Conservation (phyloP, 2,113 vertebrate species). For the Forbesichthys agassizii region DNA sequence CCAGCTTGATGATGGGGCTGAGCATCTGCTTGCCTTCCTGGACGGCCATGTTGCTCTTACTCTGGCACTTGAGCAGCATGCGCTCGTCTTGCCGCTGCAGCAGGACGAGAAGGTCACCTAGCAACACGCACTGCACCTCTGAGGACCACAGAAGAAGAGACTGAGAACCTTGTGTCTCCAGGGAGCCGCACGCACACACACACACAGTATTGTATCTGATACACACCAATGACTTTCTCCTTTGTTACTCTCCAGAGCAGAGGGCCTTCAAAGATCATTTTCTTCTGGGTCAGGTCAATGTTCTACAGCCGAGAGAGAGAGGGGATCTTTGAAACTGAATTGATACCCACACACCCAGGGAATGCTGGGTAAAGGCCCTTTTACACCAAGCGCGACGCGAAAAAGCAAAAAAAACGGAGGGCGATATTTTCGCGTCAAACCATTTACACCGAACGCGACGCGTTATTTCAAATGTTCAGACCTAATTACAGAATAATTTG, state of each 20-base stretch:
- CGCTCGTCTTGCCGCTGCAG: slow-evolving; percentile 88
- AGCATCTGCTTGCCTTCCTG: slow-evolving; percentile 89
- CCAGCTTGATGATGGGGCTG: slow-evolving; percentile 87
- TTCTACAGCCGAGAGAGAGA: slow-evolving; percentile 64
- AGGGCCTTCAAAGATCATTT: slow-evolving; percentile 82
- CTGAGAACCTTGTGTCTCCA: no score
- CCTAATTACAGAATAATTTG: no score
- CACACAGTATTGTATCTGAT: slow-evolving; percentile 14
- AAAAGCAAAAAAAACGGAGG: no score
- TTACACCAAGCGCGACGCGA: no score
- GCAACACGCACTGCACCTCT: slow-evolving; percentile 89
- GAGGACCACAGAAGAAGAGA: background rate
- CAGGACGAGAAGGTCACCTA: slow-evolving; percentile 86
- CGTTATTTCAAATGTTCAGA: no score
- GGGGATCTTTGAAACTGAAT: background rate
- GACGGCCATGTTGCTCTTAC: slow-evolving; percentile 78
- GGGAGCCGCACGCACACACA: background rate
- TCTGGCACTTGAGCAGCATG: slow-evolving; percentile 88
- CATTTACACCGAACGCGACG: no score
- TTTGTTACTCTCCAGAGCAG: slow-evolving; percentile 86
- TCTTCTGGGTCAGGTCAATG: slow-evolving; percentile 82
- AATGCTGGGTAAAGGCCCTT: background rate
- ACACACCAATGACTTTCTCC: slow-evolving; percentile 85
- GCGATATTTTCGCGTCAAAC: no score
- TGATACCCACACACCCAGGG: background rate